Evolutionary conservation across 2,888 invertebrate genomes (phyloP).

Genomic region (Leucophenga maculata): DNA sequence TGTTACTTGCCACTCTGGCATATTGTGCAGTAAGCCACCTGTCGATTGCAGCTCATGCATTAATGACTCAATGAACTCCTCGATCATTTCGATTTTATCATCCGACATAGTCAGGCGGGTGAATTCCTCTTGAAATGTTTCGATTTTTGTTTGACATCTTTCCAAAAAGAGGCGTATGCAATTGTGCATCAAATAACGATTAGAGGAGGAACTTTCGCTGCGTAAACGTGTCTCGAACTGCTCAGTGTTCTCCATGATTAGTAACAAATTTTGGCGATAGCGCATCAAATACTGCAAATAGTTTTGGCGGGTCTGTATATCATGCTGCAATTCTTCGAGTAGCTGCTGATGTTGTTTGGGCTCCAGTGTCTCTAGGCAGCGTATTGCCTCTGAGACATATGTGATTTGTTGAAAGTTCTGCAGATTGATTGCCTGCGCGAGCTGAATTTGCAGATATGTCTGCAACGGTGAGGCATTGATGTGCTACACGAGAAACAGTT

Average conservation of each 20-base stretch:
- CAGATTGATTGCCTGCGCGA: slow-evolving; percentile 87
- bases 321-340: slow-evolving; percentile 82
- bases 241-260: slow-evolving; percentile 81
- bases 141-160: slow-evolving; percentile 81
- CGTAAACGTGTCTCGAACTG: slow-evolving; percentile 77
- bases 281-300: slow-evolving; percentile 87
- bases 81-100: slow-evolving; percentile 91
- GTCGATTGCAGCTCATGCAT: slow-evolving; percentile 80
- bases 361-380: slow-evolving; percentile 83
- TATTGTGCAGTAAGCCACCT: slow-evolving; percentile 81
- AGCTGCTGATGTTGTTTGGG: slow-evolving; percentile 81
- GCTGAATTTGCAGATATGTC: slow-evolving; percentile 81
- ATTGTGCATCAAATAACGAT: slow-evolving; percentile 81
- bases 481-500: slow-evolving; percentile 47
- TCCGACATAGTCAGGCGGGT: slow-evolving; percentile 85
- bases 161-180: slow-evolving; percentile 88
- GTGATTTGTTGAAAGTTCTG: slow-evolving; percentile 84
- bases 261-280: slow-evolving; percentile 85
- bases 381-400: slow-evolving; percentile 86
- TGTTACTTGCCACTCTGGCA: slow-evolving; percentile 77
- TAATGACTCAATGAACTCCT: slow-evolving; percentile 83
- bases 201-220: slow-evolving; percentile 81
- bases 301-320: slow-evolving; percentile 83
- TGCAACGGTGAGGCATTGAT: slow-evolving; percentile 74
- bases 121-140: slow-evolving; percentile 86